Evolutionary conservation across 2,113 vertebrate species (phyloP), one percentile per base, ranked within the genome.

Genomic region (Seriola quinqueradiata): DNA sequence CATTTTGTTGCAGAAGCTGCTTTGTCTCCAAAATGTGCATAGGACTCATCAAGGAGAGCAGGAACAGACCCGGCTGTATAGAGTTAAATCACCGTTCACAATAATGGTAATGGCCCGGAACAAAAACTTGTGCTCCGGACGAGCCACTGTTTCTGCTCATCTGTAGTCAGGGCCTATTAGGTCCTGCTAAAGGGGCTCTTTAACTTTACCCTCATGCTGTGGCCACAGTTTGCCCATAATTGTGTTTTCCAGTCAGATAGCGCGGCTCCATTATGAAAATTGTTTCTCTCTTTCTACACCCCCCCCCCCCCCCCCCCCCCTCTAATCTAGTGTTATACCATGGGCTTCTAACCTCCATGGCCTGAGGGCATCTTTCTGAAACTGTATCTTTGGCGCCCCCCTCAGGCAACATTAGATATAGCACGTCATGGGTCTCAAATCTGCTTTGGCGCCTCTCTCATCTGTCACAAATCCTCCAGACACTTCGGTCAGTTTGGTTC

Each of bases 341-440:
- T 65, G 52, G 68, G 66, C 34, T 74, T 80, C 21, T 3, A 32
- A 21, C 65, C 42, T 67, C 10, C 21, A 4, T n/a, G 8, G 38
- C 69, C 54, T 17, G 3, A 59, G 48, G 28, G 63, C 25, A 60
- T 70, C 16, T 42, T 50, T 85, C 65, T n/a, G 64, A 84, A 87
- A 77, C 80, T 92, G 81, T 78, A 34, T 93, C 90, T 93, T 90
- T 93, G 87, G 84, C 86, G 91, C 91, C 90, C 58, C 87, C 85
- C 8, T 68, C 75, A 87, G 93, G 83, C 61, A 1, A 63, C 1
- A 70, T 16, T 16, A 8, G 23, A 70, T 9, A 70, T 23, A 25
- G 36, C 92, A 88, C 3, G 77, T 81, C 75, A 83, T 75, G 66
- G 70, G n/a, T 83, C 19, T 86, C 52, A 70, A n/a, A 77, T 83